These are phyloP conservation scores for Sminthurinus signatus DNA, from an alignment of 1,140 invertebrate species.

Conservation along the genomic window DNA sequence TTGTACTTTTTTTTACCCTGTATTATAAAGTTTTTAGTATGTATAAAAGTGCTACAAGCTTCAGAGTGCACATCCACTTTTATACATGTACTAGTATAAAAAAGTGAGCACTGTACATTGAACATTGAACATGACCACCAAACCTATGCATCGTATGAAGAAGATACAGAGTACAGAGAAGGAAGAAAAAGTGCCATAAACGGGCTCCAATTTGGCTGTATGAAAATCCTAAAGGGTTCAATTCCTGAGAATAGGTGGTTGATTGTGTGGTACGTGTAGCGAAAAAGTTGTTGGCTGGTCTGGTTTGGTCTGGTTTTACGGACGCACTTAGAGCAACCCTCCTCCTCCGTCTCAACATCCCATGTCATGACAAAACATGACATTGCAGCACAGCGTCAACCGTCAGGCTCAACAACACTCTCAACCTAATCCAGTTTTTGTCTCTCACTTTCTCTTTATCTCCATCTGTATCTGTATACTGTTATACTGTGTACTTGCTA, in stretches of 20 bases:
- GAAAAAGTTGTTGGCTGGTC: not conserved
- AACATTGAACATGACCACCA: no score
- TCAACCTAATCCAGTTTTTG: constrained; percentile 21
- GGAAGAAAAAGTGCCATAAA: constrained; percentile 14
- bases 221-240: constrained; percentile 24
- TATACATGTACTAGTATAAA: no score
- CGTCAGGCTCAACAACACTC: constrained; percentile 20
- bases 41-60: no score
- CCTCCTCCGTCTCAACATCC: constrained; percentile 11
- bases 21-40: no score
- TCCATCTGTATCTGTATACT: not conserved
- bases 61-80: no score
- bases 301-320: not conserved
- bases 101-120: no score
- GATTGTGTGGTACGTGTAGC: not conserved
- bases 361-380: constrained; percentile 12
- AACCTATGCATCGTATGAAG: no score
- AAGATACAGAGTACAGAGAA: not conserved
- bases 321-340: constrained; percentile 10
- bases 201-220: constrained; percentile 21
- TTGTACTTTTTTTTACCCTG: no score
- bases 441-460: constrained; percentile 1
- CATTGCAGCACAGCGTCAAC: no score
- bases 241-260: constrained; percentile 1
- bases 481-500: not conserved